Base-by-base conservation (phyloP, 1,140 invertebrate species). In the Tetraneura akinire region DNA sequence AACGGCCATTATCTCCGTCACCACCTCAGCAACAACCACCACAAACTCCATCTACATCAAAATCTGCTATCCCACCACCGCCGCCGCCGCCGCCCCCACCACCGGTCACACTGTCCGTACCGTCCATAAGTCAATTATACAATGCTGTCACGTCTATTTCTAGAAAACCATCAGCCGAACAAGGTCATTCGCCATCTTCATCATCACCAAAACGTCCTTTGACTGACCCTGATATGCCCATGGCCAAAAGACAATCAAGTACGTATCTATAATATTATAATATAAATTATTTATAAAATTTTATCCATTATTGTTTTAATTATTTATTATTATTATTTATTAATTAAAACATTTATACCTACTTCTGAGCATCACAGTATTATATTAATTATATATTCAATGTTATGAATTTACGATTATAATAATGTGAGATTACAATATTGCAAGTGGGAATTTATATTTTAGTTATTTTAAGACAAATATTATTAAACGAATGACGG, bases 191-290 rank as follows among this genome's bases (percentile, higher is more conserved):
- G 51, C 26, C 51, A 53, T 53, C 51, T 18, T 82, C 85, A 6
- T 60, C 51, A 47, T 57, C 53, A n/a, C 82, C 85, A 2, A 88
- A 87, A 83, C 84, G 87, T 81, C 86, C 86, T 14, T 85, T 86
- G 8, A 83, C 86, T 0, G 87, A 88, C 70, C 85, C 84, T 23
- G 87, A 88, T 82, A 86, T 89, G 80, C 89, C 90, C 81, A 85
- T 89, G 10, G 90, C 91, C 11, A 92, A 92, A 85, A 88, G 91
- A 86, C 91, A 91, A 80, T 88, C 90, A 81, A 92, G 92, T 92
- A 88, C 91, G 91, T 89, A 81, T 70, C 45, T 1, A 4, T 0
- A 18, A 18, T 32, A 42, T 37, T 21, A 64, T 26, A 64, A 16
- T 1, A 37, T 8, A 37, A 37, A 37, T 37, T 64, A 32, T 29